phyloP scores from a whole-genome alignment of 2,888 invertebrate genomes.

The Escarpia spicata region DNA sequence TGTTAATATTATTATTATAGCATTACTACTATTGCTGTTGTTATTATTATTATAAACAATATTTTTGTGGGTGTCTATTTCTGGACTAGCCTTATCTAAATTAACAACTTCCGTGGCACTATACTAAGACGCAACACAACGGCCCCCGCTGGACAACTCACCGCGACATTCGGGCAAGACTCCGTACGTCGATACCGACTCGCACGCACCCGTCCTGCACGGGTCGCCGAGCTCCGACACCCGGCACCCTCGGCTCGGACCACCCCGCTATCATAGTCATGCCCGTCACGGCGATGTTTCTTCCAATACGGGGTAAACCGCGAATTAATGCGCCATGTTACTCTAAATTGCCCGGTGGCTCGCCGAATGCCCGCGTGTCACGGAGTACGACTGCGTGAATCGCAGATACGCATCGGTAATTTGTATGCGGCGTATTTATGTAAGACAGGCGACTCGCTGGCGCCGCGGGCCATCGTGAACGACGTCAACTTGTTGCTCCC shows the following conservation, averaged over 20 bases:
- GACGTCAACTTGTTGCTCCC: background rate
- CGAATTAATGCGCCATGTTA: slow-evolving; percentile 1
- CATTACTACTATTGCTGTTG: too few species aligned
- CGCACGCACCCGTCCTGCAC: background rate
- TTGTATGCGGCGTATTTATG: slow-evolving; percentile 11
- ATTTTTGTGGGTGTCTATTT: too few species aligned
- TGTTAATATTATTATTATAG: too few species aligned
- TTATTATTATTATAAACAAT: too few species aligned
- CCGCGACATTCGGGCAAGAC: background rate
- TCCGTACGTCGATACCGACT: background rate
- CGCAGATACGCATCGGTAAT: slow-evolving; percentile 16
- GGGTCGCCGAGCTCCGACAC: background rate
- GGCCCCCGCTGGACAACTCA: background rate
- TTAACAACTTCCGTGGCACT: too few species aligned
- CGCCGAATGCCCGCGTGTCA: background rate
- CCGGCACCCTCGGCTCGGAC: background rate
- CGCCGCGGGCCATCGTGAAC: background rate
- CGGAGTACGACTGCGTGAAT: background rate
- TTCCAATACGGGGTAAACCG: background rate
- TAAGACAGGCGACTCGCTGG: background rate
- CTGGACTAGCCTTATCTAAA: too few species aligned
- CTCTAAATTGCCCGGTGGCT: background rate
- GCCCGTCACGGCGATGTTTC: background rate
- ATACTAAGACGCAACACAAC: too few species aligned
- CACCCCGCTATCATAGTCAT: background rate